Conservation (phyloP, 2,888 invertebrate species). For the Sesamia inferens region DNA sequence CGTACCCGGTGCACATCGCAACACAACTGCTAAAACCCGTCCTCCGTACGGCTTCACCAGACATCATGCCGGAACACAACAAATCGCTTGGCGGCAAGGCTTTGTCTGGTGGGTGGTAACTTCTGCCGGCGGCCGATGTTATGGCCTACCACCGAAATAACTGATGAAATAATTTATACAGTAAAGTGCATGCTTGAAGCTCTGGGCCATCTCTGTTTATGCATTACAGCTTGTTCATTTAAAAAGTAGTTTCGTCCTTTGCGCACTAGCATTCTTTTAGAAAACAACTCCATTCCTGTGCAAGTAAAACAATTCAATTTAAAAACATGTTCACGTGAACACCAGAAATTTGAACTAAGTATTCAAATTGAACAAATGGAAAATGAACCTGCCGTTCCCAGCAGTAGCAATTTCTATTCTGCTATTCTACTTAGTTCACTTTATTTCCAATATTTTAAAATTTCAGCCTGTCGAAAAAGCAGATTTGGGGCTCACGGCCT, state of each 20-base stretch:
- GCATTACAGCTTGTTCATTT: not conserved
- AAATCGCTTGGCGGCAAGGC: too few species aligned
- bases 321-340: constrained; percentile 65
- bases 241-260: not conserved
- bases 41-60: too few species aligned
- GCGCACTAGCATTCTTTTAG: constrained; percentile 4
- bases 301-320: constrained; percentile 72
- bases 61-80: too few species aligned
- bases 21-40: too few species aligned
- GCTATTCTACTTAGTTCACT: constrained; percentile 36
- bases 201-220: constrained; percentile 1
- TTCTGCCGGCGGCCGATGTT: too few species aligned
- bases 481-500: constrained; percentile 31
- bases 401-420: constrained; percentile 31
- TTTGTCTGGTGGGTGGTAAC: too few species aligned
- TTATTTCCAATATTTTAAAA: constrained; percentile 43
- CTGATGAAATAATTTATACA: not conserved
- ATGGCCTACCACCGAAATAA: too few species aligned
- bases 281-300: constrained; percentile 43
- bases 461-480: constrained; percentile 28
- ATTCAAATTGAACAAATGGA: constrained; percentile 62
- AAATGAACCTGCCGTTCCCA: constrained; percentile 49
- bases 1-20: too few species aligned
- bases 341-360: constrained; percentile 67
- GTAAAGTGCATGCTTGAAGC: not conserved